A percentile compares a stretch with the other conserved stretches of the same genome.
Conservation (phyloP, 2,888 invertebrate genomes). For the Saturnia japonica region DNA sequence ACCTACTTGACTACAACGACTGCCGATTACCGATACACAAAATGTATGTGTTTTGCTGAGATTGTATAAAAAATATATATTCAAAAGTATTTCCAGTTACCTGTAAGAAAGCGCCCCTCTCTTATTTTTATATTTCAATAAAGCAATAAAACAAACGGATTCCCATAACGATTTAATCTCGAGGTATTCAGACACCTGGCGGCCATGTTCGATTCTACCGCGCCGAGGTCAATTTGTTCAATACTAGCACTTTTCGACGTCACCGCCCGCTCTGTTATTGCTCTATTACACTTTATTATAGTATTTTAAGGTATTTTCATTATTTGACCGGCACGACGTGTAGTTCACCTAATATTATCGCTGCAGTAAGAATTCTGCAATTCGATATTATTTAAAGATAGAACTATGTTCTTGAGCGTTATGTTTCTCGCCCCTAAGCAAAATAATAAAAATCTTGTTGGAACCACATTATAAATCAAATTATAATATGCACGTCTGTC, state of each 20-base stretch:
- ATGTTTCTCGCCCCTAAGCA: too few relatives aligned
- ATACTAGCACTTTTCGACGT: not conserved
- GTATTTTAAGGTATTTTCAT: not conserved
- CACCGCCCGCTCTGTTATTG: not conserved
- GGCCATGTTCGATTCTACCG: conserved; percentile 16
- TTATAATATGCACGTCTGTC: not conserved
- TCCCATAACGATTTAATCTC: conserved; percentile 18
- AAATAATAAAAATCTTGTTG: too few relatives aligned
- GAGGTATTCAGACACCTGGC: conserved; percentile 16
- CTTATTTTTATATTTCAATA: conserved; percentile 6
- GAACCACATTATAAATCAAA: not conserved
- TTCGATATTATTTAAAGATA: not conserved
- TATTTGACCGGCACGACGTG: not conserved
- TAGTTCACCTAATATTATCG: not conserved
- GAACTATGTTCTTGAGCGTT: not conserved
- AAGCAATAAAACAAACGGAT: conserved; percentile 14
- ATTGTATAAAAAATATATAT: not conserved
- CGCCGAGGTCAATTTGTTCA: conserved; percentile 11
- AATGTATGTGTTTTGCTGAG: not conserved
- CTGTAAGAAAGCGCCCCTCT: not conserved
- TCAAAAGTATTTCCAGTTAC: not conserved
- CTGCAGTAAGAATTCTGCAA: not conserved
- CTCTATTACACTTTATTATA: not conserved
- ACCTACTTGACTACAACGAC: not conserved
- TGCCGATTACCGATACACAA: not conserved